Evolutionary conservation across 2,888 invertebrate genomes (phyloP), one percentile per base, ranked within the genome.

Genomic region (Melangyna quadrimaculata): DNA sequence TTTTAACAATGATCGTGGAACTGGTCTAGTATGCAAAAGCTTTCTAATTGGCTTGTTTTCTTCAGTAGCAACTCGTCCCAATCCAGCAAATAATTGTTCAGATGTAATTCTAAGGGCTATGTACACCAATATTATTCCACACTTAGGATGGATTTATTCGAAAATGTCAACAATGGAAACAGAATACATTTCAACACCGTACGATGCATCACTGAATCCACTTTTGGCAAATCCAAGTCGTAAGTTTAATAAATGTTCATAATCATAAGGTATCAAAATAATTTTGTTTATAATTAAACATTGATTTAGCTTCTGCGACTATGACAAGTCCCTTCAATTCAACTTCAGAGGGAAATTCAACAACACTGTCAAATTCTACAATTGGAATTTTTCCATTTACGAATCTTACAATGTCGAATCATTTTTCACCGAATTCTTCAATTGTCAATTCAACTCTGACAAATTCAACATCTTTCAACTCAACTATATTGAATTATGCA

Each of bases 61-160:
- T 7, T 79, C 87, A 3, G 83, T 88, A 32, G 81, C 88, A 48
- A 69, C 75, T 6, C 78, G 70, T 19, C 67, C 81, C n/a, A 22
- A 53, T 51, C 59, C 82, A 5, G 48, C 57, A 8, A 82, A 57
- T 10, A 87, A 88, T 74, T 88, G 88, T 32, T 35, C 81, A 3
- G 87, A 88, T 10, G 59, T 78, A 1, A 67, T 59, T 0, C 35
- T 88, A 0, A 81, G 72, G n/a, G 89, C 88, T 0, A 87, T 88
- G 27, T 89, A 88, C 17, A 88, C 88, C 0, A 80, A 78, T 24
- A 40, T 89, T n/a, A 86, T 73, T 7, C 87, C 87, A 8, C 87
- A 88, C 70, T 55, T 89, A 37, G 55, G 69, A n/a, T 89, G 89
- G 89, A 87, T 89, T 59, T 89, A 87, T 32, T 70, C 73, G 8